Conservation (phyloP, 37 sponge, comb jelly and placozoan species). For the Agelas oroides region DNA sequence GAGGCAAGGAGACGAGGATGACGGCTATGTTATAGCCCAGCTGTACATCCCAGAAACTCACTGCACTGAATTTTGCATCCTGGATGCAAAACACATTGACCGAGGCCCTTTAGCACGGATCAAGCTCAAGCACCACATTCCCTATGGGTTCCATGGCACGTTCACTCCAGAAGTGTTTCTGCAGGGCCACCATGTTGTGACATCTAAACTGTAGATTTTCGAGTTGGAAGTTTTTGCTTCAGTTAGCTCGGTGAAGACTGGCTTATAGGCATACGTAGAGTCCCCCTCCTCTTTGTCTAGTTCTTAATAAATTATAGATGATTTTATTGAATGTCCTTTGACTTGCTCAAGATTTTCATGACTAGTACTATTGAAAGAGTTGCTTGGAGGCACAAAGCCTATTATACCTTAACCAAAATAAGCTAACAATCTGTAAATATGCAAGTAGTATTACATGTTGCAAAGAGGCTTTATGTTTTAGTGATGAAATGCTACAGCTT, state of each 20-base stretch:
- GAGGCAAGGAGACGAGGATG: constrained; percentile 78
- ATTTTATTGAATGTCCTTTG: no score
- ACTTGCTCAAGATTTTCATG: no score
- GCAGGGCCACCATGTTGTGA: neutral
- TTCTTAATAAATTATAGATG: no score
- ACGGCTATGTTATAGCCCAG: constrained; percentile 86
- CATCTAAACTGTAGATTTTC: neutral
- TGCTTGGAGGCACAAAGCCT: no score
- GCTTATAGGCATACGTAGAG: no score
- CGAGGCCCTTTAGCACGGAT: constrained; percentile 82
- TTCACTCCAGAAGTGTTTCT: constrained; percentile 86
- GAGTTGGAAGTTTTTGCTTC: neutral
- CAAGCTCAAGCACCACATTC: constrained; percentile 85
- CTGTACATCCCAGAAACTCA: constrained; percentile 84
- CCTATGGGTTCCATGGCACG: constrained; percentile 93
- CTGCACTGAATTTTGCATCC: constrained; percentile 82
- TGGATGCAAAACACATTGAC: constrained; percentile 81
- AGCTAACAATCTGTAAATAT: no score
- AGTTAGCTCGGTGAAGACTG: neutral
- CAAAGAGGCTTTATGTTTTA: no score
- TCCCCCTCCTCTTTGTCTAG: no score
- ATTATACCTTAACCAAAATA: no score
- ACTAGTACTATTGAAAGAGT: no score
- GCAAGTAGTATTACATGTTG: no score
- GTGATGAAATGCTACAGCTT: no score